Evolutionary conservation across 2,888 invertebrate species (phyloP).

Genomic region (Diadromus collaris): DNA sequence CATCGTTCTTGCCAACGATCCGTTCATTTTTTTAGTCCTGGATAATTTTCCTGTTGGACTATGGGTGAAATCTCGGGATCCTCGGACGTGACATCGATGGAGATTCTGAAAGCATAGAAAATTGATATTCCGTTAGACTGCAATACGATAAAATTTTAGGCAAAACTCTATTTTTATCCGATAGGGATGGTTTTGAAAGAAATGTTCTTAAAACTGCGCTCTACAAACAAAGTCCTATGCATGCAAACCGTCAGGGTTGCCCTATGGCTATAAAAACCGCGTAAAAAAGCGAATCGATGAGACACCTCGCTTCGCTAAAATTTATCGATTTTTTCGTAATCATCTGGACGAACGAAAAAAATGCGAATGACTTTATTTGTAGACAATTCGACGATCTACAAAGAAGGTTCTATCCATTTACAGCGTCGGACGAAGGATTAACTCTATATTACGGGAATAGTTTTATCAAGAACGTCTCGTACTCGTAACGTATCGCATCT

Average conservation of each 20-base stretch:
- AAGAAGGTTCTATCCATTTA: not conserved
- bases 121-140: not conserved
- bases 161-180: not conserved
- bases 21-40: slow-evolving; percentile 3
- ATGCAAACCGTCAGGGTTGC: not conserved
- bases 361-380: not conserved
- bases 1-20: slow-evolving; percentile 3
- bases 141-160: not conserved
- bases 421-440: not conserved
- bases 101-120: slow-evolving; percentile 42
- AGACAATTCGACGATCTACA: not conserved
- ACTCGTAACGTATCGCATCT: slow-evolving; percentile 22
- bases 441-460: not conserved
- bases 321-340: not conserved
- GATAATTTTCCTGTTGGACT: not conserved
- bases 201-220: not conserved
- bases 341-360: not conserved
- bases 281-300: not conserved
- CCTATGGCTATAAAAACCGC: too few relatives aligned
- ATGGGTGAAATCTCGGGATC: slow-evolving; percentile 10
- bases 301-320: not conserved
- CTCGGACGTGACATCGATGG: slow-evolving; percentile 39
- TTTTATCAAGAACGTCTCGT: slow-evolving; percentile 11
- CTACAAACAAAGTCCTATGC: not conserved
- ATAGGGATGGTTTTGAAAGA: not conserved